Base-by-base conservation (phyloP, 2,113 vertebrate species). In the Saguinus midas region DNA sequence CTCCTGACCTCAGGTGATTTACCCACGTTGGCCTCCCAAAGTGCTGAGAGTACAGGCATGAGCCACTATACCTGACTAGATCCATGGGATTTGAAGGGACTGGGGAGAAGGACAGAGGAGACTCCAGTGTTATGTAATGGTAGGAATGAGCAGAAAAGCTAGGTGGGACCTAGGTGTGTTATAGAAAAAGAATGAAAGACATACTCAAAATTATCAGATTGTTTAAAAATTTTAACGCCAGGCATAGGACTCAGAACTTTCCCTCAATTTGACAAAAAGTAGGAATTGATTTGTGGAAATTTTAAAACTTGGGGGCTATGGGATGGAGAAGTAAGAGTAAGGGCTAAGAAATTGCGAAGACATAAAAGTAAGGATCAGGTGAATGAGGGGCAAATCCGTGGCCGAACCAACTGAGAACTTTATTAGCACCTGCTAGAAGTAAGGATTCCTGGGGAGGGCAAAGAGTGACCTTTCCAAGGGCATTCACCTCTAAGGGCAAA, bases 51-150 rank as follows among this genome's bases (percentile, higher is more conserved):
- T 64, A 64, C 61, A 64, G 61, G 27, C 13, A 13, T 64, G 27
- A 64, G 61, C 61, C 61, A 64, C 61, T 29, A 14, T 64, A 27
- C 27, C 12, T 64, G 61, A 12, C 61, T 64, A 12, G 61, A 64
- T 29, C 61, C 2, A 0, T 64, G 21, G 45, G 45, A 68, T 16
- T 29, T 4, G 64, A 64, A 73, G 1, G 2, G 90, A 27, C 48
- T 20, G 70, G 43, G 85, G 88, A 64, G 89, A 95, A 35, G 93
- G 97, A 88, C 90, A 87, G 87, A 92, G 93, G 82, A 86, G 52
- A 85, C 81, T 2, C 45, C 45, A 13, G 79, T 32, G 50, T 20
- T 4, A 9, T 12, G 37, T 32, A 9, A 8, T 0, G 2, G 61
- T 5, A 79, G 32, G 10, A 11, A 43, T 40, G 73, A n/a, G 68